Evolutionary conservation across 1,140 invertebrate species (phyloP).

Genomic region (Parasteatoda tepidariorum): DNA sequence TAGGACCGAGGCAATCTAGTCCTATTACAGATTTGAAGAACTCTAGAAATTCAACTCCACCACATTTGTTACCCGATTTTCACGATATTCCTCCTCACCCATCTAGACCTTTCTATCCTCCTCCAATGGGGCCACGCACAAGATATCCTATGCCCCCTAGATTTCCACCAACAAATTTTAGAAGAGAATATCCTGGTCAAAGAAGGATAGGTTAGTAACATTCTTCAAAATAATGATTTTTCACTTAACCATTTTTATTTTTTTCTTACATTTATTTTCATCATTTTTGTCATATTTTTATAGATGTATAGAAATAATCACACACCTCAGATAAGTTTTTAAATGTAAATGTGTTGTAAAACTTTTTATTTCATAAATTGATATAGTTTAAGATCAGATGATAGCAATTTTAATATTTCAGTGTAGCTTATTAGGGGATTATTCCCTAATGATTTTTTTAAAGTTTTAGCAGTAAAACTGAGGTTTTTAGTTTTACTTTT

Average conservation of each 20-base stretch:
- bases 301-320: too few species aligned
- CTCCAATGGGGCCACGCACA: background rate
- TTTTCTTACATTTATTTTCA: background rate
- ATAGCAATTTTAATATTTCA: too few species aligned
- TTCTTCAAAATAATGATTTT: background rate
- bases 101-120: constrained; percentile 30
- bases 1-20: constrained; percentile 1
- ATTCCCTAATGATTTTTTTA: too few species aligned
- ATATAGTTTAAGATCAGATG: too few species aligned
- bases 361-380: too few species aligned
- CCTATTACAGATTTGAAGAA: constrained; percentile 3
- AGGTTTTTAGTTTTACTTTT: too few species aligned
- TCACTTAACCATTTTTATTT: background rate
- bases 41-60: constrained; percentile 39
- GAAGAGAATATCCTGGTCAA: constrained; percentile 26
- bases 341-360: too few species aligned
- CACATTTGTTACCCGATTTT: constrained; percentile 40
- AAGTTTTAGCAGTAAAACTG: too few species aligned
- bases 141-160: constrained; percentile 25
- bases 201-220: constrained; percentile 26
- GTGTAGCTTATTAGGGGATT: too few species aligned
- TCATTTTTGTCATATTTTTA: too few species aligned
- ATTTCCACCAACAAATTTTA: constrained; percentile 15
- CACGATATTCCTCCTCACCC: constrained; percentile 51
- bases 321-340: too few species aligned